These are phyloP conservation scores for Temnopleurus reevesii DNA, from an alignment of 53 echinoderm and acorn worm species.

Conservation along the genomic window DNA sequence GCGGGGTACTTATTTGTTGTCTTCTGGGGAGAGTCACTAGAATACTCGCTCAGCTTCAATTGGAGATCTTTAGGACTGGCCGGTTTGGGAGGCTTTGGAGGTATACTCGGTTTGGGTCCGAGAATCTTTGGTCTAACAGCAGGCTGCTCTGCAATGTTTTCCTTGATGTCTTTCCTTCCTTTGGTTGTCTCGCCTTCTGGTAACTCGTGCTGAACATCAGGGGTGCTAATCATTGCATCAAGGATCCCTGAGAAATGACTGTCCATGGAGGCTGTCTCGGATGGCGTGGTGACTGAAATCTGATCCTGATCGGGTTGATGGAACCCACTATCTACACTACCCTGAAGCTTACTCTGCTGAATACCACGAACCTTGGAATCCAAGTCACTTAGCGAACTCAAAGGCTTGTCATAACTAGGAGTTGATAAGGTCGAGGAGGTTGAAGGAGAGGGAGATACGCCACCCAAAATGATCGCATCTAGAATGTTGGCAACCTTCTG, in stretches of 20 bases:
- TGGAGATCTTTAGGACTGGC: slow-evolving; percentile 51
- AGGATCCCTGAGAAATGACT: not conserved
- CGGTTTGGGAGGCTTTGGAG: slow-evolving; percentile 45
- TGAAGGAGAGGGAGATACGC: not conserved
- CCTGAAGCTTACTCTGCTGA: slow-evolving; percentile 50
- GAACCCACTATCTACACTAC: slow-evolving; percentile 66
- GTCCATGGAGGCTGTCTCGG: slow-evolving; percentile 13
- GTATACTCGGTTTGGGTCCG: slow-evolving; percentile 6
- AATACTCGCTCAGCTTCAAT: not conserved
- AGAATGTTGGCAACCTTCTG: slow-evolving; percentile 45
- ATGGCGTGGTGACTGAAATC: slow-evolving; percentile 36
- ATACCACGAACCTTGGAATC: slow-evolving; percentile 17
- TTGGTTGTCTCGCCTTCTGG: not conserved
- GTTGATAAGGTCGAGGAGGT: not conserved
- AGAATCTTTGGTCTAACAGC: slow-evolving; percentile 28
- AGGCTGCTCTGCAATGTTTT: not conserved
- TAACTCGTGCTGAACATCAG: too few relatives aligned
- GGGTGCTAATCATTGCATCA: not conserved
- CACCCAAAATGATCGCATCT: slow-evolving; percentile 32
- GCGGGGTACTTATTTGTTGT: slow-evolving; percentile 24
- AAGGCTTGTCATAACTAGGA: not conserved
- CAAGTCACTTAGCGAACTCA: not conserved
- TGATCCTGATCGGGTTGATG: slow-evolving; percentile 57
- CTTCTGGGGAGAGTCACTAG: not conserved
- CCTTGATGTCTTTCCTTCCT: not conserved